Conservation (phyloP, 64 coral and sea anemone species). For the Montipora efflorescens region DNA sequence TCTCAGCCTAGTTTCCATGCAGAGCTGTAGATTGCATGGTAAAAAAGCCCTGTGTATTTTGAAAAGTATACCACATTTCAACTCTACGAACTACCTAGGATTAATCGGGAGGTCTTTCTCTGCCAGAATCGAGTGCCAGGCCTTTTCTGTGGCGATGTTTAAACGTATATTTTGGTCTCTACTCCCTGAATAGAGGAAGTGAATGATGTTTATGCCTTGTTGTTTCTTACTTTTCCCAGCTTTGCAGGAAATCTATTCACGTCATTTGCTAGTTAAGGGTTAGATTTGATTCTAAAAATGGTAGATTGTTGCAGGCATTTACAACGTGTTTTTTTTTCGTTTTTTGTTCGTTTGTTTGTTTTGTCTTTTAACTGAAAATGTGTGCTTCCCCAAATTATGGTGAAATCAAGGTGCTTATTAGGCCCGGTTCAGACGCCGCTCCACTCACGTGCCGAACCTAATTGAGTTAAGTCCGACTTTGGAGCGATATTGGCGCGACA, state of each 20-base stretch:
- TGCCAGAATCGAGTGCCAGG: neutral
- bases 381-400: neutral
- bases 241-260: neutral
- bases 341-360: neutral
- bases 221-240: neutral
- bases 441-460: too few species aligned
- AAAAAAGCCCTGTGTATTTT: neutral
- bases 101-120: slow-evolving; percentile 21
- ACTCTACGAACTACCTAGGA: slow-evolving; percentile 23
- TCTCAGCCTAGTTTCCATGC: neutral
- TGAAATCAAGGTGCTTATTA: neutral
- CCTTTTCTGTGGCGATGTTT: slow-evolving; percentile 24
- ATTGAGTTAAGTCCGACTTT: too few species aligned
- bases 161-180: neutral
- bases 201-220: neutral
- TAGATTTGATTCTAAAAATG: neutral
- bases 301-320: neutral
- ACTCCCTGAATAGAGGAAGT: neutral
- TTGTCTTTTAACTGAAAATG: neutral
- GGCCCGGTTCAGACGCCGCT: too few species aligned
- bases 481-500: too few species aligned
- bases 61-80: slow-evolving; percentile 1
- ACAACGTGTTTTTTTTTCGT: neutral
- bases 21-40: neutral
- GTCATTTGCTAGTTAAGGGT: neutral